Conservation (phyloP, 2,797 vertebrate species). For the Tragelaphus eurycerus region DNA sequence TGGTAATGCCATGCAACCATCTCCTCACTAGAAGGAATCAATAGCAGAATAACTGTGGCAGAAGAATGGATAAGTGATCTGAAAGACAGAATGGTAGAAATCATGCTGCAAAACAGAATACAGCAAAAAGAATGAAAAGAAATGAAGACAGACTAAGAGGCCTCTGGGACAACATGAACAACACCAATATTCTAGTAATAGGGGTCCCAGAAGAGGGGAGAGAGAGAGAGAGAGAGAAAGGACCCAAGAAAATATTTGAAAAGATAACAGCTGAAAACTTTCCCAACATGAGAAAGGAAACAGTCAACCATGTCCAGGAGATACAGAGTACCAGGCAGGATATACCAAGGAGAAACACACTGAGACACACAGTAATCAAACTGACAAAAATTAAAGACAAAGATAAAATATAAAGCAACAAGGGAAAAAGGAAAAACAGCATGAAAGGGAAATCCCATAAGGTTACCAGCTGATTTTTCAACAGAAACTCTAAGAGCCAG, state of each 20-base stretch:
- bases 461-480: not conserved
- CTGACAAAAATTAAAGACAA: not conserved
- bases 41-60: not conserved
- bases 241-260: not conserved
- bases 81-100: not conserved
- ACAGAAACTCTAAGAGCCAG: not conserved
- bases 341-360: not conserved
- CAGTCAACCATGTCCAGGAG: not conserved
- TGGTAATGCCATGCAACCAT: not conserved
- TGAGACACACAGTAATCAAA: not conserved
- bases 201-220: not conserved
- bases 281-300: not conserved
- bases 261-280: not conserved
- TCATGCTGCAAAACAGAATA: not conserved
- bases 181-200: not conserved
- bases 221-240: not conserved
- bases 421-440: not conserved
- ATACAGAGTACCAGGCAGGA: not conserved
- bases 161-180: not conserved
- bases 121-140: not conserved
- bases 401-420: not conserved
- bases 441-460: not conserved
- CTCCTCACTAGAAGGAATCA: not conserved
- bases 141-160: not conserved
- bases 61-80: not conserved